Evolutionary conservation across 2,888 invertebrate species (phyloP), one percentile per base, ranked within the genome.

Genomic region (Callyntrura guangdongensis): DNA sequence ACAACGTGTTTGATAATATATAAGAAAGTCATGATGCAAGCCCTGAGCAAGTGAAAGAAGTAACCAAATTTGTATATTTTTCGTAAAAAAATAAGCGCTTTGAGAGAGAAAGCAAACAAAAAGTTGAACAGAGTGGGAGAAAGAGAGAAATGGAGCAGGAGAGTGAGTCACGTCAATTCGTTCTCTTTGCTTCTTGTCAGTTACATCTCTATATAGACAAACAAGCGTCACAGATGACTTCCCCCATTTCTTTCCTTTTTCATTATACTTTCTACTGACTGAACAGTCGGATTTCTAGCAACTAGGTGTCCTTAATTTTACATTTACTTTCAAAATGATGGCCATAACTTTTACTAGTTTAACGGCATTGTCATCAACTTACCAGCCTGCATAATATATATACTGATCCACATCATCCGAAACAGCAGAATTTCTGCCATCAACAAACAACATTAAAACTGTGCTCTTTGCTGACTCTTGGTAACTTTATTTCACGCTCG

Each of bases 251-350:
- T n/a, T 45, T 72, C 67, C 14, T 72, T 4, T 72, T 45, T 14
- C 69, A n/a, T n/a, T n/a, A n/a, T 45, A 17, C 17, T 17, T n/a
- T 27, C 27, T 64, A 36, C 69, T n/a, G n/a, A 12, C 3, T n/a
- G 6, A 45, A 14, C 69, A 17, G 3, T 2, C 36, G 36, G 36
- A 4, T 4, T 6, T 36, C 36, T 36, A 36, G 6, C 36, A 36
- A 36, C 36, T 36, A 6, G 2, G 36, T 36, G 25, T 64, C 25
- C 3, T 36, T 45, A n/a, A n/a, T 83, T 45, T 36, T 83, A 49
- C 64, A 22, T 83, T 83, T 83, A 49, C 83, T 67, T 83, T 47
- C 22, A 64, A 74, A 74, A 83, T 83, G n/a, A n/a, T n/a, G n/a
- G n/a, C 36, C 36, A 36, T 22, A 61, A 83, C 45, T n/a, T 61